Base-by-base conservation (phyloP, 2,888 invertebrate genomes). In the Globia sparganii region DNA sequence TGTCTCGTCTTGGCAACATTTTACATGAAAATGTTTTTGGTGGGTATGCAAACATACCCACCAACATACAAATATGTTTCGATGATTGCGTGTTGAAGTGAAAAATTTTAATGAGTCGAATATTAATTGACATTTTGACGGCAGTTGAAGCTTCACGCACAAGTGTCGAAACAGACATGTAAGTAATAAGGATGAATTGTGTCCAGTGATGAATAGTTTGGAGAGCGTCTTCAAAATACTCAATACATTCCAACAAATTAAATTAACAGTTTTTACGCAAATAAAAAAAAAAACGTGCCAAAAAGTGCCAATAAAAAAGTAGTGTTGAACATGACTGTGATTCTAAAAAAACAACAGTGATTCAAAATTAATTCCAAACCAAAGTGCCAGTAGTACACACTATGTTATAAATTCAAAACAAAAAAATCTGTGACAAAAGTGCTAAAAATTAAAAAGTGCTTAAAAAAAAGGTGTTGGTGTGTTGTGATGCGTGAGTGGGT, bases 91-190 rank as follows among this genome's bases (percentile, higher is more conserved):
- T 87, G 84, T 88, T 88, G 91, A 91, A 88, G 87, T 90, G 87
- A 90, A 88, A 92, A 89, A 89, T 92, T 93, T 92, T 94, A 94
- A 94, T 92, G 92, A 92, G 91, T 90, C 84, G 81, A 90, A 91
- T 90, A 93, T 93, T 94, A 94, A 95, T 95, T 94, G 94, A 92
- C 94, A 93, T 94, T 93, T 92, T 94, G 94, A 92, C 90, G 90
- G 87, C 83, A 85, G 87, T 87, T 88, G 87, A 80, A 86, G 83
- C 88, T 86, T 88, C 83, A 86, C 84, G 73, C 83, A 82, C 85
- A 81, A 75, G 73, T 81, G 89, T 91, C 90, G 89, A 87, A 89
- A 93, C 90, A 91, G 71, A 87, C 87, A n/a, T n/a, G n/a, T 88
- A 85, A 87, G 80, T 56, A n/a, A 13, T n/a, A 80, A 80, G 81